A percentile compares a stretch with the other conserved stretches of the same genome.
phyloP scores from a whole-genome alignment of 2,113 vertebrate genomes.

The Mastomys coucha region DNA sequence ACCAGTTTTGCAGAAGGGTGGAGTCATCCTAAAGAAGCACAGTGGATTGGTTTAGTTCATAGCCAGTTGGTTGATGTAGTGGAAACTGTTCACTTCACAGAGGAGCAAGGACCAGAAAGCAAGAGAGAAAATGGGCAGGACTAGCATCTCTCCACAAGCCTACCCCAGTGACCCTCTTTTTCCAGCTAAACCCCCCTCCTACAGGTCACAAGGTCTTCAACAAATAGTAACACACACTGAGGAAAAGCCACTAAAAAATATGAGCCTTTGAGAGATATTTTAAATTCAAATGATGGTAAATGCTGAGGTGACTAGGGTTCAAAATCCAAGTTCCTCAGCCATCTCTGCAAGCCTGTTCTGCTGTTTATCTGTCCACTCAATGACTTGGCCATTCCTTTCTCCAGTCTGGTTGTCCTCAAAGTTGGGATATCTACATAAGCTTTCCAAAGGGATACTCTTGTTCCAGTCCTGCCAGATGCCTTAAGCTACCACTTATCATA shows the following conservation, averaged over 20 bases:
- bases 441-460: neutral
- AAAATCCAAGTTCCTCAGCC: neutral
- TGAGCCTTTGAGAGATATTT: neutral
- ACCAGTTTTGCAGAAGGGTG: neutral
- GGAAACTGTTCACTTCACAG: neutral
- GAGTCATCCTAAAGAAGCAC: neutral
- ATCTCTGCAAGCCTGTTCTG: neutral
- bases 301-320: fast-evolving
- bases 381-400: neutral
- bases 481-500: neutral
- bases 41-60: neutral
- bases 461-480: neutral
- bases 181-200: neutral
- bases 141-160: neutral
- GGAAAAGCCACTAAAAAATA: neutral
- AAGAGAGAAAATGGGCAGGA: too few relatives aligned
- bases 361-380: fast-evolving
- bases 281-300: neutral
- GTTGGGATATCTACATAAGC: neutral
- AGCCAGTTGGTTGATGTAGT: neutral
- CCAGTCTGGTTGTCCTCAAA: neutral
- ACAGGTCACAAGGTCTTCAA: too few relatives aligned
- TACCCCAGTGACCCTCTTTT: neutral
- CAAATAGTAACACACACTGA: neutral
- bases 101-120: neutral